These are phyloP conservation scores for Eupithecia inturbata DNA, from an alignment of 2,888 invertebrate genomes.

Conservation along the genomic window DNA sequence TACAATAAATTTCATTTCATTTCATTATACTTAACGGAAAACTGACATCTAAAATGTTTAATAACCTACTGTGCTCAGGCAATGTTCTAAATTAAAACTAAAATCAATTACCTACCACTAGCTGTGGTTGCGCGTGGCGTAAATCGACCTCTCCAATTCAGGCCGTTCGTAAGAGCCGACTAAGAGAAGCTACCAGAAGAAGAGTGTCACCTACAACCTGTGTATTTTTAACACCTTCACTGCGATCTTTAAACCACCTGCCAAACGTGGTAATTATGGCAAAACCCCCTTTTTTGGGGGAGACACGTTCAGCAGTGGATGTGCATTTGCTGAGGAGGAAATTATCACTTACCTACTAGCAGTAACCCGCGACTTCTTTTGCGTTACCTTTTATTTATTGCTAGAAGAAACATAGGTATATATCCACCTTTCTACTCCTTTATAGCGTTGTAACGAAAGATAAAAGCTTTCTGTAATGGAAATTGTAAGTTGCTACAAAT, in stretches of 20 bases:
- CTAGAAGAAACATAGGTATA: not conserved
- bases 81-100: no score
- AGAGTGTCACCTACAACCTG: not conserved
- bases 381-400: not conserved
- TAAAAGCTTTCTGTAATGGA: not conserved
- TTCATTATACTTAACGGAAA: no score
- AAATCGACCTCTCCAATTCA: no score
- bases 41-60: not conserved
- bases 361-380: not conserved
- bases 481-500: conserved; percentile 1
- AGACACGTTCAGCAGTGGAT: not conserved
- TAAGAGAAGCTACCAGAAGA: not conserved
- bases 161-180: no score
- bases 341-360: not conserved
- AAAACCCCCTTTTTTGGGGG: not conserved
- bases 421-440: not conserved
- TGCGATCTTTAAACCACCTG: no score
- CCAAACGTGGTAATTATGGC: not conserved
- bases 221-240: not conserved
- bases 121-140: no score
- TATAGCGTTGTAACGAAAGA: not conserved
- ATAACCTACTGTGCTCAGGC: not conserved
- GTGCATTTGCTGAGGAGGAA: not conserved
- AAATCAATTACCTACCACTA: no score
- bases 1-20: no score